phyloP scores from a whole-genome alignment of 2,113 vertebrate species.

The Barnardius zonarius region DNA sequence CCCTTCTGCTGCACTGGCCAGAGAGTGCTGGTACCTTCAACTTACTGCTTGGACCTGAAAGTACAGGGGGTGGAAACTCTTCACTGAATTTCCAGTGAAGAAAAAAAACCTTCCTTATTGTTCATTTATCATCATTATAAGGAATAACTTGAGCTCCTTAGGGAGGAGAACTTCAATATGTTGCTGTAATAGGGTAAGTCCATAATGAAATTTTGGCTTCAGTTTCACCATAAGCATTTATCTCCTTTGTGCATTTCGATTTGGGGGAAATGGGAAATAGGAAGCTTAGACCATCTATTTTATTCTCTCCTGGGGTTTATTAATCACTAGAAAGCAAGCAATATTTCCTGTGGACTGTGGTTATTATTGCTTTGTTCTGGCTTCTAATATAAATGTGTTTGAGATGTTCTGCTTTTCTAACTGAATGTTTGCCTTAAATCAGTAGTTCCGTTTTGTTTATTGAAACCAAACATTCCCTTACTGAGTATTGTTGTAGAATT shows the following conservation, averaged over 20 bases:
- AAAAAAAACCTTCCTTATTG: background rate
- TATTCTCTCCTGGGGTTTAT: background rate
- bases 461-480: constrained; percentile 1
- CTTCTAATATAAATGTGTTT: background rate
- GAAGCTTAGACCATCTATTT: background rate
- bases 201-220: background rate
- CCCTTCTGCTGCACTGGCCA: background rate
- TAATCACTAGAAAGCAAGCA: constrained; percentile 16
- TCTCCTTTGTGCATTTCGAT: background rate
- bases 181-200: background rate
- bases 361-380: constrained; percentile 19
- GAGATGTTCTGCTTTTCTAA: background rate
- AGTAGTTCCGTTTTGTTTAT: background rate
- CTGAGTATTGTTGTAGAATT: constrained; percentile 17
- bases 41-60: background rate
- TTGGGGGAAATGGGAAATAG: background rate
- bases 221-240: background rate
- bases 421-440: background rate
- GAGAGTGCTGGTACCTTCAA: background rate
- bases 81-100: background rate
- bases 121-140: background rate
- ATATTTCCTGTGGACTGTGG: background rate
- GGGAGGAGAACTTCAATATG: background rate
- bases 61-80: background rate
- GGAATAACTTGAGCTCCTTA: background rate